These are phyloP conservation scores for Neuroterus valhalla DNA, from an alignment of 1,140 invertebrate genomes.

Conservation along the genomic window DNA sequence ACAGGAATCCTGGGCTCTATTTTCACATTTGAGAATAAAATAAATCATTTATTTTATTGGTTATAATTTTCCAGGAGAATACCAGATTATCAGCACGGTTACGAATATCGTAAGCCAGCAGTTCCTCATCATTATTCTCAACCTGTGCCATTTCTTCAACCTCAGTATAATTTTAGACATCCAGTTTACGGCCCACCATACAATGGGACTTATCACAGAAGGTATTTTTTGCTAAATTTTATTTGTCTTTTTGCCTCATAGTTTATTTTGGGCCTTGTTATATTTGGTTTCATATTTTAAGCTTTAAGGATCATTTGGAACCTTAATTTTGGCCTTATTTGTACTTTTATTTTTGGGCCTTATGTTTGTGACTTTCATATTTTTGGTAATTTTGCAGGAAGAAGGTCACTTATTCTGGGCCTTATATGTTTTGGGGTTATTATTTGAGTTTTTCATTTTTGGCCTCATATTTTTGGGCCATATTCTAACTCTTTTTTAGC, in stretches of 20 bases:
- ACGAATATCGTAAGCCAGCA: conserved; percentile 60
- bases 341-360: too few species aligned
- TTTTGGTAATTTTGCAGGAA: too few species aligned
- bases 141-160: conserved; percentile 44
- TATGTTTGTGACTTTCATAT: too few species aligned
- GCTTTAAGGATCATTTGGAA: too few species aligned
- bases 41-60: neutral
- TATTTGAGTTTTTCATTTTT: too few species aligned
- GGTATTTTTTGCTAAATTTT: conserved; percentile 37
- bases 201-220: conserved; percentile 50
- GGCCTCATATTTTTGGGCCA: too few species aligned
- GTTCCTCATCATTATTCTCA: conserved; percentile 55
- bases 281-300: neutral
- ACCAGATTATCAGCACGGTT: conserved; percentile 59
- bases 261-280: neutral
- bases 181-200: conserved; percentile 55
- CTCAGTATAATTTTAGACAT: conserved; percentile 42
- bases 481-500: too few species aligned
- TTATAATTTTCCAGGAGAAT: conserved; percentile 6
- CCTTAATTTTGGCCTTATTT: neutral
- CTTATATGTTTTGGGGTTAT: too few species aligned
- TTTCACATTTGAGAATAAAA: too few species aligned
- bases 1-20: too few species aligned
- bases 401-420: too few species aligned
- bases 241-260: neutral